phyloP scores from a whole-genome alignment of 2,888 invertebrate species.

The Morinoia aosen region DNA sequence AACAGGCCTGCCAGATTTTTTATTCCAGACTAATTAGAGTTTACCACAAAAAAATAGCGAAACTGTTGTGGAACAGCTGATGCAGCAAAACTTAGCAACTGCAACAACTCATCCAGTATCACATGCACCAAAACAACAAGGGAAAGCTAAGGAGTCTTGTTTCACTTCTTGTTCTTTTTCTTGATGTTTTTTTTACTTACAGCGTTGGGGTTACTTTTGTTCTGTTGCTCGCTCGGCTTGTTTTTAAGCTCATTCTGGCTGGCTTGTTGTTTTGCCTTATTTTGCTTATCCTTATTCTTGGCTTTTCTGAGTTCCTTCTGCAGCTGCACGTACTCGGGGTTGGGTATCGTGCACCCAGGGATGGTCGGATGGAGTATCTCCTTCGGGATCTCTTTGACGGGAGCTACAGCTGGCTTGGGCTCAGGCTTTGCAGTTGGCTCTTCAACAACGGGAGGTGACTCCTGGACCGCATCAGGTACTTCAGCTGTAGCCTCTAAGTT shows the following conservation, averaged over 20 bases:
- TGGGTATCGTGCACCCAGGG: background rate
- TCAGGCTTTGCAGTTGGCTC: background rate
- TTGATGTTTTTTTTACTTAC: background rate
- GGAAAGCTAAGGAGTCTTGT: background rate
- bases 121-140: background rate
- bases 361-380: background rate
- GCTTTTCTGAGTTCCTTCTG: background rate
- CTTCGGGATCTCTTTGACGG: background rate
- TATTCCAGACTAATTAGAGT: no score
- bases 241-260: background rate
- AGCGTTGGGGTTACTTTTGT: background rate
- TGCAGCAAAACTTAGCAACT: no score
- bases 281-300: background rate
- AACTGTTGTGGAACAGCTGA: no score
- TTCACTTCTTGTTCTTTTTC: background rate
- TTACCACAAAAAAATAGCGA: no score
- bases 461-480: background rate
- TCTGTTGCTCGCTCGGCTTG: background rate
- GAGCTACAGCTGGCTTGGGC: background rate
- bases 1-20: no score
- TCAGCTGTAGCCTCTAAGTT: background rate
- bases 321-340: background rate
- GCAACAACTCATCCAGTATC: no score
- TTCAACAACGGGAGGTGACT: background rate
- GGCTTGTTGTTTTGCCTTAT: background rate